Conservation (phyloP, 2,113 vertebrate genomes). For the Corydoras sp. region DNA sequence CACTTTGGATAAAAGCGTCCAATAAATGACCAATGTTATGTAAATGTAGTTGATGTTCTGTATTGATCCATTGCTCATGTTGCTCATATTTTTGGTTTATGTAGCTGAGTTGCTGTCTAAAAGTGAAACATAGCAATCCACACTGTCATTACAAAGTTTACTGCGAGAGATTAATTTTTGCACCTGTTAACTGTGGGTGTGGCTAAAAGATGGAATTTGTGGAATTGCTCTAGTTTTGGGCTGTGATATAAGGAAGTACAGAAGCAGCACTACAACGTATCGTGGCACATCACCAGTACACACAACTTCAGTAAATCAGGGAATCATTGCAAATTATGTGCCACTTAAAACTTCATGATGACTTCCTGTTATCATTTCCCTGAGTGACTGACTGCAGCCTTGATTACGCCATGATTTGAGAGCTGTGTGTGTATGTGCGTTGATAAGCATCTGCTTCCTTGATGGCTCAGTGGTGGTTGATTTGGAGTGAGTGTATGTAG, state of each 20-base stretch:
- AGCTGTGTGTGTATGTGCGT: conserved; percentile 18
- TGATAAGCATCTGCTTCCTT: conserved; percentile 64
- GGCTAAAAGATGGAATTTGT: no score
- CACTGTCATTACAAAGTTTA: no score
- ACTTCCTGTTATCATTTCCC: conserved; percentile 6
- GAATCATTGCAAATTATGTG: conserved; percentile 21
- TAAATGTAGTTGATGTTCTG: no score
- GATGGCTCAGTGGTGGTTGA: conserved; percentile 50
- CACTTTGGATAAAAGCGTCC: no score
- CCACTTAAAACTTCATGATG: conserved; percentile 36
- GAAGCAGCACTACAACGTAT: not conserved
- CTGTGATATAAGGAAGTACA: not conserved
- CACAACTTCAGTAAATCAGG: conserved; percentile 14
- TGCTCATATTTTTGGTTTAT: no score
- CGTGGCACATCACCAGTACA: not conserved
- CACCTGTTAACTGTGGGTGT: no score
- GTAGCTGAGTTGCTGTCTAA: no score
- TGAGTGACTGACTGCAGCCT: conserved; percentile 34
- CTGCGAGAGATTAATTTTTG: no score
- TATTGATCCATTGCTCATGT: no score
- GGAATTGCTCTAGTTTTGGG: no score
- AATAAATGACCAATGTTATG: no score
- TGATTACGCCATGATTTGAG: conserved; percentile 50
- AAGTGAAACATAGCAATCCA: no score
- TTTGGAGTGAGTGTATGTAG: conserved; percentile 11